Evolutionary conservation across 2,888 invertebrate species (phyloP), one percentile per base, ranked within the genome.

Genomic region (Geotrupes spiniger): DNA sequence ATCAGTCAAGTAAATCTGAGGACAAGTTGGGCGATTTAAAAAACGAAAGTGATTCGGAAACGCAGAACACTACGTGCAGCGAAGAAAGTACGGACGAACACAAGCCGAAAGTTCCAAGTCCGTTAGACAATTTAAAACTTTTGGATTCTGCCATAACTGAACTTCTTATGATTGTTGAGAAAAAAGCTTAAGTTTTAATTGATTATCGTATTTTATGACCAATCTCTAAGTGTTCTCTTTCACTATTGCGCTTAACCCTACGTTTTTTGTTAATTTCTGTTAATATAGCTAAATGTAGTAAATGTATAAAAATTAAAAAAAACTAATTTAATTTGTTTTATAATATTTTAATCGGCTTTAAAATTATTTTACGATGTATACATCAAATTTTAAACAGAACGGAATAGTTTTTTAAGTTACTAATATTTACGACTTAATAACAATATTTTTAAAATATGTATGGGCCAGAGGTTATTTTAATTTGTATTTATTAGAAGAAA

Each of bases 101-200:
- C 38, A 60, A 59, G 26, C 42, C 26, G 15, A 41, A 46, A 27
- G 36, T 42, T 9, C 46, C 46, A 16, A 44, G 64, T 51, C 65
- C 66, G 39, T 52, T 69, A 49, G 65, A 65, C 42, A 63, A 71
- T 57, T 55, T 73, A 43, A 68, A 68, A 54, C 57, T 72, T 43
- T 60, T 73, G 49, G 68, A 67, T 49, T 63, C 66, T 51, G 68
- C 70, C 46, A 67, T 74, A 51, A 69, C 64, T 44, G 73, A 73
- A 62, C 63, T 74, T 52, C 62, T 71, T 46, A 64, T 63, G 57
- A 65, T 73, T 52, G 65, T 72, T 43, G 69, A 72, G 55, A 71
- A 70, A 57, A 67, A 69, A 54, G 65, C 62, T 61, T 70, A 61
- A 65, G 50, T 40, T 50, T 31, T 36, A 38, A 41, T 42, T 39